Conservation (phyloP, 2,797 vertebrate species). For the Mus caroli region DNA sequence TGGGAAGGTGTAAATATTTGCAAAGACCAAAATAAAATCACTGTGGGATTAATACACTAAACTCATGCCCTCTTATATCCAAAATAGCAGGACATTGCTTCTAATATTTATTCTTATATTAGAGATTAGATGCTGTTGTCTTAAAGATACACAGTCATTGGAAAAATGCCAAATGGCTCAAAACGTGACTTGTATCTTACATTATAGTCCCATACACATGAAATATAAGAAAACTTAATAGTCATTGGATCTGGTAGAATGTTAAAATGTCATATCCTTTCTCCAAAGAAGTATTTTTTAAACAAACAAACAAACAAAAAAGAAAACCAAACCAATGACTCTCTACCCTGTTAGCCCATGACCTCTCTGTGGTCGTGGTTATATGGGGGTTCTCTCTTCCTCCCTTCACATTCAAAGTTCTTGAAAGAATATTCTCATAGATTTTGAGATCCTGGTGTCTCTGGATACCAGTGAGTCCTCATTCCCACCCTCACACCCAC, state of each 20-base stretch:
- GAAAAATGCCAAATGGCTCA: background rate
- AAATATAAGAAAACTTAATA: background rate
- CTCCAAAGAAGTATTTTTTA: background rate
- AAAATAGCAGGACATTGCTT: conserved; percentile 7
- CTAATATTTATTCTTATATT: background rate
- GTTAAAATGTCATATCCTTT: background rate
- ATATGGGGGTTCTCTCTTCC: background rate
- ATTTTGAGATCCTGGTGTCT: background rate
- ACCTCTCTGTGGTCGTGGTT: background rate
- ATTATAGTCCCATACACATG: background rate
- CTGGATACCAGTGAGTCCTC: background rate
- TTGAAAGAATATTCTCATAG: background rate
- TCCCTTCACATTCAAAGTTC: background rate
- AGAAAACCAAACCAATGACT: background rate
- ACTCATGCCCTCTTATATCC: background rate
- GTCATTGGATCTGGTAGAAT: background rate
- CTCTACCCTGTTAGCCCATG: background rate
- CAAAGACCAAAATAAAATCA: conserved; percentile 26
- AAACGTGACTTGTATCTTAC: background rate
- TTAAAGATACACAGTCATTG: conserved; percentile 18
- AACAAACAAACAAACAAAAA: background rate
- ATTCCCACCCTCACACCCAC: background rate
- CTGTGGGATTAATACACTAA: background rate
- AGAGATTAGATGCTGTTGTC: background rate
- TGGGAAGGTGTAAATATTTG: conserved; percentile 27